Evolutionary conservation across 2,888 invertebrate genomes (phyloP).

Genomic region (Lasioglossum marginatum): DNA sequence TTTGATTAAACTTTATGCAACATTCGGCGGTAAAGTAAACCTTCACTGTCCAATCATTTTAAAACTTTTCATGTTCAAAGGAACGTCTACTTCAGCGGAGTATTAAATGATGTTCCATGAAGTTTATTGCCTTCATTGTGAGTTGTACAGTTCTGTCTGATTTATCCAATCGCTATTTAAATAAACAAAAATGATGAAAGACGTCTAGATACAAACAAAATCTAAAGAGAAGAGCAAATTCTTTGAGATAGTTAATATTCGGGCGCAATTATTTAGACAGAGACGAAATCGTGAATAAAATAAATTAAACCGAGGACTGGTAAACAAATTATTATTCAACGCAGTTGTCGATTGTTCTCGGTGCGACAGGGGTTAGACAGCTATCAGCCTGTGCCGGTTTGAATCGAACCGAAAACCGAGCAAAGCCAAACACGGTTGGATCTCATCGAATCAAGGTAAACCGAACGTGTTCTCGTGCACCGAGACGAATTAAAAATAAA

Average conservation of each 20-base stretch:
- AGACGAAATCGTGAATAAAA: background rate
- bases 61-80: background rate
- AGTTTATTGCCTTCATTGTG: background rate
- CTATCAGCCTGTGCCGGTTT: background rate
- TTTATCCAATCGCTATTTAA: no score
- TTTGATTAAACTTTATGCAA: background rate
- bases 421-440: background rate
- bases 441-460: background rate
- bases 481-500: conserved; percentile 8
- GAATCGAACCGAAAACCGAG: background rate
- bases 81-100: background rate
- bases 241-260: background rate
- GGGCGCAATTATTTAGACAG: background rate
- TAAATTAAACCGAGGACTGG: background rate
- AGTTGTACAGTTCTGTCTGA: no score
- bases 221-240: no score
- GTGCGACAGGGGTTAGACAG: background rate
- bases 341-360: background rate
- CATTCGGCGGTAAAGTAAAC: background rate
- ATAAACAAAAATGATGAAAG: no score
- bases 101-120: background rate
- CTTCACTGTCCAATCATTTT: background rate
- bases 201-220: no score
- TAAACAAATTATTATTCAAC: conserved; percentile 1
- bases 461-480: background rate